Base-by-base conservation (phyloP, 2,797 vertebrate species). In the Anguilla marmorata region DNA sequence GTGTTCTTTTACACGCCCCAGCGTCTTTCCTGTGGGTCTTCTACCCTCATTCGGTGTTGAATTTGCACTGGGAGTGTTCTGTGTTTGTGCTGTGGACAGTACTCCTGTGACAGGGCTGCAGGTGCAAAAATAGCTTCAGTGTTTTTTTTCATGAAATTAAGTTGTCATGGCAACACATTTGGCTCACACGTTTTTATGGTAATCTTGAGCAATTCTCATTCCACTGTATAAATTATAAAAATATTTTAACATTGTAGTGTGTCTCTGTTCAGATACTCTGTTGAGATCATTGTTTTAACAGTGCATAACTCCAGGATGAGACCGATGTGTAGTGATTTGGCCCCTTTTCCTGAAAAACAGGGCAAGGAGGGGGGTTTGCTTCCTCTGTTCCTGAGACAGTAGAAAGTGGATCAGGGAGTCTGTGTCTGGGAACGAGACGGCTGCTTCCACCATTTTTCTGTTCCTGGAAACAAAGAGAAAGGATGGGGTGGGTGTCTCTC, bases 151-250 rank as follows among this genome's bases (percentile, higher is more conserved):
- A 37, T 41, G 33, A 21, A 41, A 79, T 79, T 2, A 30, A 7
- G 69, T 56, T 66, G 80, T 86, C 88, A 88, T 86, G 37, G 74
- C 21, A 45, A 33, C 74, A 79, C 50, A 37, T n/a, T 30, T n/a
- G 37, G 1, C 66, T 19, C 50, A 37, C 56, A 0, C 87, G 30
- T 74, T 76, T 9, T 24, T 2, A 63, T 30, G 3, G 45, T 89
- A 72, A 79, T 90, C 91, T 93, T 93, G 92, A 90, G 89, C 30
- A 41, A 87, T 89, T 4, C 56, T 90, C 91, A 89, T 90, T 6
- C 8, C 5, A 24, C 79, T 27, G 3, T 83, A 5, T 27, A 24
- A 30, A 7, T 12, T 41, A 24, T 30, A 74, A 37, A 41, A 41
- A 41, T 41, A 41, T 41, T 41, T 41, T 41, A 41, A 41, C 37